These are phyloP conservation scores for Acipenser transmontanus DNA, from an alignment of 2,797 vertebrate genomes.

Conservation along the genomic window DNA sequence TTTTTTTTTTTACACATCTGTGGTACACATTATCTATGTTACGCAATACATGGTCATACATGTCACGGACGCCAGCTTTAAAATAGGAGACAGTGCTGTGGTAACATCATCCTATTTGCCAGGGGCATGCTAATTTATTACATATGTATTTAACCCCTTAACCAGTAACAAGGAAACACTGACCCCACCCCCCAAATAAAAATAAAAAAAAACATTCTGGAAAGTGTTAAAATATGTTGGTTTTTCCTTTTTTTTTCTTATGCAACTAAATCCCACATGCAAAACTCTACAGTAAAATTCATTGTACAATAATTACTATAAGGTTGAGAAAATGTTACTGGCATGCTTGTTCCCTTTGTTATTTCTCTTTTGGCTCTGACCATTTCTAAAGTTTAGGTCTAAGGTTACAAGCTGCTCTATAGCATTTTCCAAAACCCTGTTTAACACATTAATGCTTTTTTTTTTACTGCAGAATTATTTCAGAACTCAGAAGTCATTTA, in stretches of 20 bases:
- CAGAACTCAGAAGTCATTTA: too few species aligned
- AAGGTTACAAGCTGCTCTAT: background rate
- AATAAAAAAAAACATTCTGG: slow-evolving; percentile 25
- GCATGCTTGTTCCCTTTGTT: background rate
- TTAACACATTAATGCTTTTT: background rate
- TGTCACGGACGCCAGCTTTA: too few species aligned
- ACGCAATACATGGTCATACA: too few species aligned
- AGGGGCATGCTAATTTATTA: slow-evolving; percentile 33
- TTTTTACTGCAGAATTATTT: too few species aligned
- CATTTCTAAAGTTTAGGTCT: background rate
- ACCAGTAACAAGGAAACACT: slow-evolving; percentile 9
- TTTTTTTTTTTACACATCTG: too few species aligned
- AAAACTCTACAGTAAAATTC: slow-evolving; percentile 6
- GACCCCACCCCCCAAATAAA: background rate
- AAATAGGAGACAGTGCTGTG: slow-evolving; percentile 13
- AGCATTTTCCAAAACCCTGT: background rate
- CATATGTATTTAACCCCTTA: slow-evolving; percentile 38
- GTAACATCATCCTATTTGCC: slow-evolving; percentile 21
- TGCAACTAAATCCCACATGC: slow-evolving; percentile 6
- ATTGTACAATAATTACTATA: slow-evolving; percentile 3
- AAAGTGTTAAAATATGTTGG: slow-evolving; percentile 31
- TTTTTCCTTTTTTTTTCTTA: slow-evolving; percentile 14
- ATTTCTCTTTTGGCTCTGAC: background rate
- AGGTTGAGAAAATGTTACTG: background rate
- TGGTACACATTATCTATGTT: too few species aligned